Conservation (phyloP, 2,113 vertebrate genomes). For the Caretta caretta region DNA sequence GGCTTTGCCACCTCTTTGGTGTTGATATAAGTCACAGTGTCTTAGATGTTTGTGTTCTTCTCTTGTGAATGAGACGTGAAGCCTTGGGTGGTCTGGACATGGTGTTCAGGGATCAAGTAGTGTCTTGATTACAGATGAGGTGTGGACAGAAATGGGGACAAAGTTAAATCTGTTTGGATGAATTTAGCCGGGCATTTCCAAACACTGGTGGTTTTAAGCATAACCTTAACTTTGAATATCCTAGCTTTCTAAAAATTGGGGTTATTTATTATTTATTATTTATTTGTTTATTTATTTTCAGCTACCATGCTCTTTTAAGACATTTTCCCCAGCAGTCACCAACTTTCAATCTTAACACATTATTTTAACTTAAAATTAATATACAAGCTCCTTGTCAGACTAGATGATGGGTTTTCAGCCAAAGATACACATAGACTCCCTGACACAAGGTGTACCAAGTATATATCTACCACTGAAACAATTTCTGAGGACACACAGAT, state of each 20-base stretch:
- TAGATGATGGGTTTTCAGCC: neutral
- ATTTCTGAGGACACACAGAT: neutral
- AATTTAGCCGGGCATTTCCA: neutral
- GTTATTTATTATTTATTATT: neutral
- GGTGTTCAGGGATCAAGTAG: neutral
- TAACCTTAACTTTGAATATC: neutral
- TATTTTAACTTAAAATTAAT: neutral
- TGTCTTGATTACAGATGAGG: neutral
- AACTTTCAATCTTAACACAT: neutral
- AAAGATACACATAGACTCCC: neutral
- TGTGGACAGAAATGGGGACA: neutral
- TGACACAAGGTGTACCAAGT: neutral
- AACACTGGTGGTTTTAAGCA: neutral
- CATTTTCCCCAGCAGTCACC: neutral
- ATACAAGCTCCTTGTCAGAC: neutral
- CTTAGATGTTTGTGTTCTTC: neutral
- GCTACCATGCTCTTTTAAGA: neutral
- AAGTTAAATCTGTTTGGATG: neutral
- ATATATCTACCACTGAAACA: neutral
- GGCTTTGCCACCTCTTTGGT: neutral
- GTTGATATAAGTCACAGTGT: neutral
- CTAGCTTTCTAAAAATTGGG: neutral
- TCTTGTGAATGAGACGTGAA: neutral
- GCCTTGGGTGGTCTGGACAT: neutral
- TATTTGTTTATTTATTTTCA: neutral